These are phyloP conservation scores for Megalops cyprinoides DNA, from an alignment of 2,797 vertebrate genomes.

Conservation along the genomic window DNA sequence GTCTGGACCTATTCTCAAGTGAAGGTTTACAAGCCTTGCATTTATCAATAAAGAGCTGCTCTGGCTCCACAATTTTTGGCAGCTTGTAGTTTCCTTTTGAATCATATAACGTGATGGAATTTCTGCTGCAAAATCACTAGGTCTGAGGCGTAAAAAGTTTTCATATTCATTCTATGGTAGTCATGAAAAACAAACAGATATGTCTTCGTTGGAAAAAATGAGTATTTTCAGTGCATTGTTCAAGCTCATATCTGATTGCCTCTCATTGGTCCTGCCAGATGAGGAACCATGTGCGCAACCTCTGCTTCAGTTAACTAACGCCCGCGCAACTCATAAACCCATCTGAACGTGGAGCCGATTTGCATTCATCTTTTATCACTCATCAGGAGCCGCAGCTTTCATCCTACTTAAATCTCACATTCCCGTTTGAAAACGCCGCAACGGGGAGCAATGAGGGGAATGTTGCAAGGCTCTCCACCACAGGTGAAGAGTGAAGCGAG, in stretches of 20 bases:
- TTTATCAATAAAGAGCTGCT: background rate
- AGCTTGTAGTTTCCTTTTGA: too few relatives aligned
- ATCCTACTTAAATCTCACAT: background rate
- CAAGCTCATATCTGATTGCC: background rate
- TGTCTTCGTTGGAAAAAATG: background rate
- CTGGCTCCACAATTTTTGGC: background rate
- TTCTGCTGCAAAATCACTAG: too few relatives aligned
- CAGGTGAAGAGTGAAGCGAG: background rate
- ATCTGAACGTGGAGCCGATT: background rate
- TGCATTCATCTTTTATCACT: slow-evolving; percentile 1
- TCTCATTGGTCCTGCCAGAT: background rate
- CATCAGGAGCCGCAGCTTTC: background rate
- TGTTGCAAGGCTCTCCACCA: background rate
- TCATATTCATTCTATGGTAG: background rate
- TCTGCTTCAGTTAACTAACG: background rate
- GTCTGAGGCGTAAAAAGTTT: background rate
- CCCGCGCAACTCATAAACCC: slow-evolving; percentile 2
- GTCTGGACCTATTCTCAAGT: slow-evolving; percentile 3
- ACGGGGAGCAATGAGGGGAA: background rate
- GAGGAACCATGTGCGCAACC: background rate
- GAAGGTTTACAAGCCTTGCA: background rate
- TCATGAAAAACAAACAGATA: background rate
- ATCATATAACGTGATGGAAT: too few relatives aligned
- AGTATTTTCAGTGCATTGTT: background rate
- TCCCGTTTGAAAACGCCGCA: background rate